phyloP scores from a whole-genome alignment of 2,888 invertebrate genomes.

The Schrankia costaestrigalis region DNA sequence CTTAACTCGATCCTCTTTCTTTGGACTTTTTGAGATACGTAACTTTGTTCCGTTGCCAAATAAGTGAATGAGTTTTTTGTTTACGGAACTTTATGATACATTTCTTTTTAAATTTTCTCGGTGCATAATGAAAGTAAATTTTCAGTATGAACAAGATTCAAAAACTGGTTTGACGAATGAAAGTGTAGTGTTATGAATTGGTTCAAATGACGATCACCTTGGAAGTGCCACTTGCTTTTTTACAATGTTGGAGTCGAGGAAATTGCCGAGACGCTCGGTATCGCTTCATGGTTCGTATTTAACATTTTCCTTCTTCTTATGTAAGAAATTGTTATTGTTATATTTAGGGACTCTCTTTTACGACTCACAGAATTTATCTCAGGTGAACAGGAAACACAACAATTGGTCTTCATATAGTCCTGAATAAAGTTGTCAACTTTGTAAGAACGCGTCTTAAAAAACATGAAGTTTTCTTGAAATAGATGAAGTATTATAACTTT shows the following conservation, averaged over 20 bases:
- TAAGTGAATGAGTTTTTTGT: slow-evolving; percentile 48
- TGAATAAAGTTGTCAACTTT: too few relatives aligned
- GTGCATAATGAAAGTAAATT: slow-evolving; percentile 63
- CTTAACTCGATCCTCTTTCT: slow-evolving; percentile 58
- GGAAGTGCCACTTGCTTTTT: slow-evolving; percentile 46
- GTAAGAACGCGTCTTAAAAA: too few relatives aligned
- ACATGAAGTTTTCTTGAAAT: too few relatives aligned
- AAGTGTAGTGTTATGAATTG: slow-evolving; percentile 70
- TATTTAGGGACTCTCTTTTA: too few relatives aligned
- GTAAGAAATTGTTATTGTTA: slow-evolving; percentile 1
- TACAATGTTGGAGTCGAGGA: slow-evolving; percentile 71
- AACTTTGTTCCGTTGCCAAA: slow-evolving; percentile 40
- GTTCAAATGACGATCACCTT: slow-evolving; percentile 54
- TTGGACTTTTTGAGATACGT: slow-evolving; percentile 38
- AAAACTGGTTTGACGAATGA: slow-evolving; percentile 64
- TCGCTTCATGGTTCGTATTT: slow-evolving; percentile 68
- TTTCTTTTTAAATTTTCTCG: slow-evolving; percentile 51
- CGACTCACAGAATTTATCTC: too few relatives aligned
- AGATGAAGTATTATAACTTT: too few relatives aligned
- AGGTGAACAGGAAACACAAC: too few relatives aligned
- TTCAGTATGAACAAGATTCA: slow-evolving; percentile 59
- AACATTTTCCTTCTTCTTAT: slow-evolving; percentile 14
- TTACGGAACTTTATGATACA: slow-evolving; percentile 41
- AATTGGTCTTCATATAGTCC: too few relatives aligned
- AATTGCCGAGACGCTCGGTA: slow-evolving; percentile 67